These are phyloP conservation scores for Periphyllus acericola DNA, from an alignment of 2,888 invertebrate genomes.

Conservation along the genomic window DNA sequence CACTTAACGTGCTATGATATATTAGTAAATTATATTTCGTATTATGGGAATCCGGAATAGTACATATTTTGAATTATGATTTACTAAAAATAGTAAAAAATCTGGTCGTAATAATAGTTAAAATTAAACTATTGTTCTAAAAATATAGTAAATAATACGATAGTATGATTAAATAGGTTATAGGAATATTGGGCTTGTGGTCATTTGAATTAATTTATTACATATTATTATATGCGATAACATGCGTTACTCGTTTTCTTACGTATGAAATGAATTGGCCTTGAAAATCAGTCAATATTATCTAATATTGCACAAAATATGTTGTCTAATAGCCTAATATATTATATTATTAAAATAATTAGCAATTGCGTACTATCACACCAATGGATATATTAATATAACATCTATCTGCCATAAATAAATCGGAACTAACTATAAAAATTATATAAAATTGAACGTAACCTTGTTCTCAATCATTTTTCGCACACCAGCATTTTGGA, in stretches of 20 bases:
- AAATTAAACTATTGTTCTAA: background rate
- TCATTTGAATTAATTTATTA: too few species aligned
- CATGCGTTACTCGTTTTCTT: background rate
- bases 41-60: too few species aligned
- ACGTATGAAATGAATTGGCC: background rate
- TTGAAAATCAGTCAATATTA: slow-evolving; percentile 12
- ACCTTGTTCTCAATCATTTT: slow-evolving; percentile 36
- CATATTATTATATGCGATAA: too few species aligned
- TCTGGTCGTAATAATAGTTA: too few species aligned
- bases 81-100: too few species aligned
- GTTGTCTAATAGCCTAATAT: background rate
- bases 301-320: slow-evolving; percentile 6
- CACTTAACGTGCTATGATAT: too few species aligned
- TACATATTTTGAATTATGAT: too few species aligned
- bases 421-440: slow-evolving; percentile 6
- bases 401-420: background rate
- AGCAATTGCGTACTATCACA: slow-evolving; percentile 18
- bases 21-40: too few species aligned
- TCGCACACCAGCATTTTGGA: background rate
- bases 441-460: background rate
- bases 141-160: background rate
- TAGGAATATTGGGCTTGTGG: background rate
- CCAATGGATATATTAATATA: background rate
- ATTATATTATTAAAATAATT: slow-evolving; percentile 25
- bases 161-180: background rate